A percentile compares a stretch with the other conserved stretches of the same genome.
These are phyloP conservation scores for Bombus haemorrhoidalis DNA, from an alignment of 1,140 invertebrate species.

Conservation along the genomic window DNA sequence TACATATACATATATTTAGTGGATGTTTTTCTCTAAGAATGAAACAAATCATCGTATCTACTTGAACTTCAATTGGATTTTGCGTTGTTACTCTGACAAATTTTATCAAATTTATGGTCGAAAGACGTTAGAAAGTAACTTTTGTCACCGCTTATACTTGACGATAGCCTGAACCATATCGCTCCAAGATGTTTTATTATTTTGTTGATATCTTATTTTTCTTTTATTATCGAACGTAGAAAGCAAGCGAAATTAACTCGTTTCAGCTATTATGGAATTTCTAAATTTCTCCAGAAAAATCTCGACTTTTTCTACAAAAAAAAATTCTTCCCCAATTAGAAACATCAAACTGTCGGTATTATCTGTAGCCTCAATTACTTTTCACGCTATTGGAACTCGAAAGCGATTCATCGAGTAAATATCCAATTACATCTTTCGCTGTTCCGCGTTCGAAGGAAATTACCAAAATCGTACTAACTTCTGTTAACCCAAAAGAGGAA, in stretches of 20 bases:
- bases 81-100: too few species aligned
- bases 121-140: not conserved
- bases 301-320: not conserved
- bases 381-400: slow-evolving; percentile 22
- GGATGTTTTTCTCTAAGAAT: not conserved
- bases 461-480: not conserved
- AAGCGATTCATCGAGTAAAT: slow-evolving; percentile 12
- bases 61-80: too few species aligned
- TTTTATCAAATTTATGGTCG: not conserved
- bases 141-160: not conserved
- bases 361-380: not conserved
- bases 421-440: not conserved
- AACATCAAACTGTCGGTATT: not conserved
- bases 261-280: not conserved
- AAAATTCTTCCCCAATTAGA: not conserved
- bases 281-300: slow-evolving; percentile 34
- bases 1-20: not conserved
- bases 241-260: not conserved
- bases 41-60: too few species aligned
- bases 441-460: not conserved
- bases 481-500: too few species aligned
- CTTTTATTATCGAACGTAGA: not conserved
- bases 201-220: not conserved
- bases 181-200: not conserved
- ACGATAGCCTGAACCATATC: not conserved